phyloP scores from a whole-genome alignment of 2,888 invertebrate species.

The Hirtodrosophila confusa region DNA sequence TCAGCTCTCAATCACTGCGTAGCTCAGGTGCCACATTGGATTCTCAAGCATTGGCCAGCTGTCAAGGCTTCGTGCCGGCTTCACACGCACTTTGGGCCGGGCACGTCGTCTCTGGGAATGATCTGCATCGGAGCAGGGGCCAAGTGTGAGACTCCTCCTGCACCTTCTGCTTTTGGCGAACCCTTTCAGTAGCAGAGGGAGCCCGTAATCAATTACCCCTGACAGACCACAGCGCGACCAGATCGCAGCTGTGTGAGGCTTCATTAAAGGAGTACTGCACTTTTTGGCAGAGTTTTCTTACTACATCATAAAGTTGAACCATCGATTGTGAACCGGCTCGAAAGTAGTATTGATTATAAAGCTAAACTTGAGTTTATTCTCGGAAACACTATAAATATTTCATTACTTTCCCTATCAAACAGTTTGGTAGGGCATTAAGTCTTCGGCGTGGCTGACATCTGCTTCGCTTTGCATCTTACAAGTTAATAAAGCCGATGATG shows the following conservation, averaged over 20 bases:
- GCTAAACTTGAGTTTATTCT: too few species aligned
- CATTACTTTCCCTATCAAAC: neutral
- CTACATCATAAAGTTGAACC: neutral
- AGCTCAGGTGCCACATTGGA: constrained; percentile 62
- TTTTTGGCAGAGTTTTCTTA: neutral
- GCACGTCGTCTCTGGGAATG: constrained; percentile 17
- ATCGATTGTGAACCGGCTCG: neutral
- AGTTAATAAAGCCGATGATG: constrained; percentile 58
- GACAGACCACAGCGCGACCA: constrained; percentile 13
- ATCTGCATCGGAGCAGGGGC: constrained; percentile 39
- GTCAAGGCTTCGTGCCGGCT: constrained; percentile 46
- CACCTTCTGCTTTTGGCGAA: constrained; percentile 2
- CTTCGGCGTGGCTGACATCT: constrained; percentile 16
- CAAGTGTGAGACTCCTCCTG: constrained; percentile 15
- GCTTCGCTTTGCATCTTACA: constrained; percentile 49
- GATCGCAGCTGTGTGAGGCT: constrained; percentile 35
- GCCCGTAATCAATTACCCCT: constrained; percentile 53
- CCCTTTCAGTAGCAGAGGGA: constrained; percentile 29
- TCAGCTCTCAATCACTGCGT: constrained; percentile 63
- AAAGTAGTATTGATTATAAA: neutral
- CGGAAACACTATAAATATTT: neutral
- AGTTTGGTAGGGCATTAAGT: constrained; percentile 36
- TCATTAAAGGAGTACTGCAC: constrained; percentile 21
- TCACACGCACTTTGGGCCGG: constrained; percentile 44
- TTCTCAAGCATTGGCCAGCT: constrained; percentile 52